These are phyloP conservation scores for Triplophysa dalaica DNA, from an alignment of 2,113 vertebrate genomes.

Conservation along the genomic window DNA sequence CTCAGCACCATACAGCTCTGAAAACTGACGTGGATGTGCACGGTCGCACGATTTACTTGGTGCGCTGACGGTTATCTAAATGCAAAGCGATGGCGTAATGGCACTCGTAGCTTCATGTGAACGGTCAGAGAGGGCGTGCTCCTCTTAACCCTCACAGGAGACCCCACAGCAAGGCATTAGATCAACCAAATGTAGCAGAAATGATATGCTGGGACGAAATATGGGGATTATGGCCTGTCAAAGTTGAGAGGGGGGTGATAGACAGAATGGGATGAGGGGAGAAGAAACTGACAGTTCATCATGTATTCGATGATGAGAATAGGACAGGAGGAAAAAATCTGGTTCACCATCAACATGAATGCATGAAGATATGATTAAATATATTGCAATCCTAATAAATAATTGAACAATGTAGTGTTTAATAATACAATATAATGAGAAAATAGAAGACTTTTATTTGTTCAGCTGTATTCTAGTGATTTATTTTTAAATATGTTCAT, in stretches of 20 bases:
- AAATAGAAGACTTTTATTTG: too few relatives aligned
- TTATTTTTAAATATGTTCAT: too few relatives aligned
- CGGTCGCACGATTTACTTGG: constrained; percentile 69
- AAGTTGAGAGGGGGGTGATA: constrained; percentile 15
- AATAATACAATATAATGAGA: too few relatives aligned
- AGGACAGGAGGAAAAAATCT: not conserved
- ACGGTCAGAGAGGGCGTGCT: constrained; percentile 14
- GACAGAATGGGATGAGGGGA: not conserved
- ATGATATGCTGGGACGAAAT: constrained; percentile 29
- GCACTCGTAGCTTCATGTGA: constrained; percentile 62
- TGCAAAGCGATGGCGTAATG: constrained; percentile 79
- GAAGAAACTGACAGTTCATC: constrained; percentile 3
- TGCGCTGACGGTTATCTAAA: constrained; percentile 76
- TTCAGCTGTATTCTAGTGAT: too few relatives aligned
- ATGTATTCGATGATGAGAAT: not conserved
- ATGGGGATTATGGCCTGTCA: constrained; percentile 44
- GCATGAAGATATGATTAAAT: too few relatives aligned
- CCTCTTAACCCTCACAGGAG: constrained; percentile 4
- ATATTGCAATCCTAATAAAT: too few relatives aligned
- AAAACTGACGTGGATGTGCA: constrained; percentile 28
- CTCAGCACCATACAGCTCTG: constrained; percentile 14
- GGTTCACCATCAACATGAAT: not conserved
- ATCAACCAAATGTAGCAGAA: constrained; percentile 44
- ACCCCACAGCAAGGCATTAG: constrained; percentile 25
- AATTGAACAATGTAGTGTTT: too few relatives aligned